These are phyloP conservation scores for Teleogryllus oceanicus DNA, from an alignment of 2,888 invertebrate genomes.

Conservation along the genomic window DNA sequence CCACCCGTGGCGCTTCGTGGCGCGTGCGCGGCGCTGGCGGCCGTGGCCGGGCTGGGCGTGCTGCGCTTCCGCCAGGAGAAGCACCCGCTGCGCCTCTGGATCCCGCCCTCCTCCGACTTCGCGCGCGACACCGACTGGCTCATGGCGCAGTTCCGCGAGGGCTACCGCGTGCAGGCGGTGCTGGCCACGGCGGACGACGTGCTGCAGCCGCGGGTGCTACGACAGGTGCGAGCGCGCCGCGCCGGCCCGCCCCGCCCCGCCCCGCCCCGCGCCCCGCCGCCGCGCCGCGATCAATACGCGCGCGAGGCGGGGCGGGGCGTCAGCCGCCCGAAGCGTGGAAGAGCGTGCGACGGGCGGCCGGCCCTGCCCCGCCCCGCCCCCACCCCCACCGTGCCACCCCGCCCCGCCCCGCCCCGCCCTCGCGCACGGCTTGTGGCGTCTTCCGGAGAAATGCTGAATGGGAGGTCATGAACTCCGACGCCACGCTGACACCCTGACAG, in stretches of 20 bases:
- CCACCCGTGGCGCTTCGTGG: slow-evolving; percentile 60
- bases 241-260: neutral
- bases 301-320: neutral
- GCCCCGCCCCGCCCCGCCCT: neutral
- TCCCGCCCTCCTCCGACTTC: slow-evolving; percentile 68
- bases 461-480: neutral
- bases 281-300: neutral
- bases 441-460: neutral
- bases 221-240: slow-evolving; percentile 44
- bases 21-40: slow-evolving; percentile 55
- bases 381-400: neutral
- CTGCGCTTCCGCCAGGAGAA: slow-evolving; percentile 67
- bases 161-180: slow-evolving; percentile 59
- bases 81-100: slow-evolving; percentile 72
- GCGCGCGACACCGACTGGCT: slow-evolving; percentile 69
- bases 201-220: slow-evolving; percentile 58
- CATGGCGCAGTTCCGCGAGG: slow-evolving; percentile 62
- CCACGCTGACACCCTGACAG: too few relatives aligned
- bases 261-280: neutral
- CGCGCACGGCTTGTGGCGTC: neutral
- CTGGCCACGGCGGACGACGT: slow-evolving; percentile 66
- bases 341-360: neutral
- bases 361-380: neutral
- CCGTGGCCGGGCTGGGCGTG: slow-evolving; percentile 60
- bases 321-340: too few relatives aligned